Base-by-base conservation (phyloP, 23 tunicate species). In the Trididemnum clinides region DNA sequence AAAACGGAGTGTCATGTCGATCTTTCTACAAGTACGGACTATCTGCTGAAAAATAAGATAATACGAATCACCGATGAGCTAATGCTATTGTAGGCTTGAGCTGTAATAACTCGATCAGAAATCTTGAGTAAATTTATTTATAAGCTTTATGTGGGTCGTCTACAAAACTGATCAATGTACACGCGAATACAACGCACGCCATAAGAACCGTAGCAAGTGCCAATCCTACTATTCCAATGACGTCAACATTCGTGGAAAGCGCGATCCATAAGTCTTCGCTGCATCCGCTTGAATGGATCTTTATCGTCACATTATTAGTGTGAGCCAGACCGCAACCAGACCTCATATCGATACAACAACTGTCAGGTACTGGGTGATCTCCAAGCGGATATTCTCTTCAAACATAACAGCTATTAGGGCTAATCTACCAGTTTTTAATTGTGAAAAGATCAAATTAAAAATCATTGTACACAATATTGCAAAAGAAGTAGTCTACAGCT, bases 341-440 rank as follows among this genome's bases (percentile, higher is more conserved):
- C 28, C 25, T 35, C n/a, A 25, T 1, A 2, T 71, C 58, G 19
- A 73, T 35, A 33, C 88, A 85, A 82, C 88, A 85, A 28, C 88
- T 85, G 82, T 85, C 82, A 25, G 88, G 88, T 10, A 85, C 88
- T 0, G 88, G 82, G 33, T 62, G 4, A 1, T 23, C 33, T 7
- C 88, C 82, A 34, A 85, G 34, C 25, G 36, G 27, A 0, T n/a
- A 3, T 2, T 72, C 30, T 6, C 88, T 85, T 25, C 33, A 82
- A 31, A 62, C 15, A 20, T 18, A n/a, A n/a, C n/a, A n/a, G n/a
- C n/a, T n/a, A n/a, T n/a, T n/a, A n/a, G n/a, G n/a, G n/a, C n/a
- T n/a, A n/a, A n/a, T n/a, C n/a, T n/a, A n/a, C n/a, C n/a, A n/a
- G n/a, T n/a, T n/a, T n/a, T n/a, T n/a, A n/a, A n/a, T n/a, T n/a